A percentile compares a stretch with the other conserved stretches of the same genome.
phyloP scores from a whole-genome alignment of 2,888 invertebrate genomes.

The Ectemnius lituratus region DNA sequence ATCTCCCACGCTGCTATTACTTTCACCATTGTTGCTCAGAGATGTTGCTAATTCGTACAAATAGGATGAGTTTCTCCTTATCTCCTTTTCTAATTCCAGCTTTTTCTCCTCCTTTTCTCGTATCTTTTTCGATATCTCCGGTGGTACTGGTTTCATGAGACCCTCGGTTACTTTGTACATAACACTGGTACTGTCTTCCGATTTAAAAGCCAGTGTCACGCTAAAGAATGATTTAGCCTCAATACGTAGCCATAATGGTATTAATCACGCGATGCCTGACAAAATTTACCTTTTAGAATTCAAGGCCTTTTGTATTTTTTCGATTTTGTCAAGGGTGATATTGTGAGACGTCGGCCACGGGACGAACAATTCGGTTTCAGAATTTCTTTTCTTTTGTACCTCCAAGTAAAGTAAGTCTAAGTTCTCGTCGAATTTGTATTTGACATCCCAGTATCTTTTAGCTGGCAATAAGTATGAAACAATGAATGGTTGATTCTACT shows the following conservation, averaged over 20 bases:
- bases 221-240: conserved; percentile 48
- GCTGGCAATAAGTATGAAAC: conserved; percentile 57
- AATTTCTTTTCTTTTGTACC: conserved; percentile 74
- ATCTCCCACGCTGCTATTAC: conserved; percentile 3
- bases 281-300: conserved; percentile 54
- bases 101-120: conserved; percentile 67
- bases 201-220: conserved; percentile 72
- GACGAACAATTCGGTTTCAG: conserved; percentile 74
- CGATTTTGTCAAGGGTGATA: conserved; percentile 75
- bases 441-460: conserved; percentile 78
- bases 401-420: conserved; percentile 77
- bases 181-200: conserved; percentile 72
- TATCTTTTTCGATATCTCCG: conserved; percentile 62
- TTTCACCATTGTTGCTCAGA: conserved; percentile 24
- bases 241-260: too few species aligned
- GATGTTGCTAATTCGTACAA: conserved; percentile 72
- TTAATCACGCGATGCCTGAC: too few species aligned
- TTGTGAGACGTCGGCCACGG: conserved; percentile 75
- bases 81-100: conserved; percentile 66
- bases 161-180: conserved; percentile 69
- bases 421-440: conserved; percentile 75
- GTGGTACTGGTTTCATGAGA: conserved; percentile 68
- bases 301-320: conserved; percentile 76
- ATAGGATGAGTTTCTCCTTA: conserved; percentile 69
- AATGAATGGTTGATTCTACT: too few species aligned